phyloP scores from a whole-genome alignment of 2,888 invertebrate species.

The Oscheius myriophilus region DNA sequence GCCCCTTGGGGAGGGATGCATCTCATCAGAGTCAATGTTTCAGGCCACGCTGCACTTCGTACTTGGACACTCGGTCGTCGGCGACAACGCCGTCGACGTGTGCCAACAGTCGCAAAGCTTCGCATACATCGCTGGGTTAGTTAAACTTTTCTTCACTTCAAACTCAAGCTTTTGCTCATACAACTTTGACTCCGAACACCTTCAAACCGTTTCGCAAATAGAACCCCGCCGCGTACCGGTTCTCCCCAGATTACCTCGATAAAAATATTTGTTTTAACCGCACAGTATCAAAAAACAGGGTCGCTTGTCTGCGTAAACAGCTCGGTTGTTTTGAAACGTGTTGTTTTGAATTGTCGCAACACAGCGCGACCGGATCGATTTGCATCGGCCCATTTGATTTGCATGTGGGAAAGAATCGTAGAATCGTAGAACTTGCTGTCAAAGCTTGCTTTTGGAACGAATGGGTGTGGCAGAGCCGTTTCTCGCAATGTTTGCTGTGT shows the following conservation, averaged over 20 bases:
- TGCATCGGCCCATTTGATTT: slow-evolving; percentile 15
- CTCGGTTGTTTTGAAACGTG: no score
- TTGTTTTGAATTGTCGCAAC: not conserved
- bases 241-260: no score
- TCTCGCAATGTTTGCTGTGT: slow-evolving; percentile 26
- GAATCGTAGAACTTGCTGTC: no score
- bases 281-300: no score
- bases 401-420: not conserved
- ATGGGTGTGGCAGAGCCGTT: slow-evolving; percentile 28
- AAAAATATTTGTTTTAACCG: no score
- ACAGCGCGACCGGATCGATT: slow-evolving; percentile 18
- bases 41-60: slow-evolving; percentile 46
- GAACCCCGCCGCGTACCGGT: no score
- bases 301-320: no score
- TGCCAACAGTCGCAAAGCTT: slow-evolving; percentile 39
- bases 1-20: slow-evolving; percentile 12
- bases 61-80: slow-evolving; percentile 40
- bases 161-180: not conserved
- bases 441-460: no score
- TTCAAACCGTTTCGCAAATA: no score
- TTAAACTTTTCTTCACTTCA: slow-evolving; percentile 1
- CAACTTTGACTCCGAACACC: no score
- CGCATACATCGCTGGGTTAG: slow-evolving; percentile 41
- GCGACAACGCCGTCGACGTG: slow-evolving; percentile 38
- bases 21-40: slow-evolving; percentile 18